Base-by-base conservation (phyloP, 2,797 vertebrate species). In the Anableps anableps region DNA sequence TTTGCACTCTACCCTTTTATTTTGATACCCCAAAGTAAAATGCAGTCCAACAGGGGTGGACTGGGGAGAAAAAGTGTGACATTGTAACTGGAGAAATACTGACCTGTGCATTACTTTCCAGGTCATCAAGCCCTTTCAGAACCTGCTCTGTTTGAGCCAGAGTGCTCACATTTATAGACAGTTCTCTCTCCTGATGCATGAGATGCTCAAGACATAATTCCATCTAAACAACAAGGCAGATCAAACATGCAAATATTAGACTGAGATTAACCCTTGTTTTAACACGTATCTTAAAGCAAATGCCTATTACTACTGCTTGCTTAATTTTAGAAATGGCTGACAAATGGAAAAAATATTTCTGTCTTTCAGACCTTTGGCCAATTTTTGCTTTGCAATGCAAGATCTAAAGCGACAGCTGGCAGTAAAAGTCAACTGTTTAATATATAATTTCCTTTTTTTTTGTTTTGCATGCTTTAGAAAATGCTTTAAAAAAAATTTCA, bases 81-180 rank as follows among this genome's bases (percentile, higher is more conserved):
- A 64, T 34, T 62, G 29, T 36, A 45, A 13, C 13, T 31, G 70
- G 68, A 55, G 62, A 60, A 73, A 60, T 62, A 74, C 95, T 94
- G 88, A 98, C 98, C 96, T 97, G 96, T 83, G 97, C 96, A 83
- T 92, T 92, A 53, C 95, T 95, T 80, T 98, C 95, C 4, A 99
- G 88, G 58, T 80, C 84, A 64, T 96, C 96, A 88, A 99, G 75
- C 55, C 95, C 96, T 84, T 94, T 95, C 16, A 98, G 92, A 79
- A 95, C 95, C 93, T 98, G 96, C 55, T 97, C 97, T 5, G 96
- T 94, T 84, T 97, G 95, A 79, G 89, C 55, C 77, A 96, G 2
- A 19, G 93, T 96, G 74, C 97, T 96, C 0, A 96, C 96, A 36
- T 95, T 91, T 74, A 94, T 83, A 0, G 91, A 89, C 60, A 99